Conservation (phyloP, 2,113 vertebrate species). For the Alosa alosa region DNA sequence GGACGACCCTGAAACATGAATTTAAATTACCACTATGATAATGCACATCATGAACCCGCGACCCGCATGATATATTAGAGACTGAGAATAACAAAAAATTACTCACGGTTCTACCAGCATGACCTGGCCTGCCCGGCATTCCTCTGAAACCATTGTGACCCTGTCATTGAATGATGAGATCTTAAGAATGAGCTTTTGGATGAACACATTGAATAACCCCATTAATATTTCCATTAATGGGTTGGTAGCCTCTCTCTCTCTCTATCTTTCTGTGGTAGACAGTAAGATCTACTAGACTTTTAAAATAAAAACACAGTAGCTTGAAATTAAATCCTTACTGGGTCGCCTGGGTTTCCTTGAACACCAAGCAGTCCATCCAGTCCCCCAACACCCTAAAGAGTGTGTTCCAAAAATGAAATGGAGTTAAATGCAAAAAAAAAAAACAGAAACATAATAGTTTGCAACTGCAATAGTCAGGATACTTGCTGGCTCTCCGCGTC, state of each 20-base stretch:
- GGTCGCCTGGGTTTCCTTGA: constrained; percentile 72
- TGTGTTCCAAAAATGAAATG: constrained; percentile 18
- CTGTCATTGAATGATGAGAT: constrained; percentile 45
- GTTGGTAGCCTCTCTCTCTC: neutral
- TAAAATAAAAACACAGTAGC: neutral
- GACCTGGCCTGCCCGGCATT: constrained; percentile 55
- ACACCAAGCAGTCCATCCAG: constrained; percentile 74
- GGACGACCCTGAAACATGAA: constrained; percentile 55
- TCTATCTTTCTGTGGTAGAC: neutral
- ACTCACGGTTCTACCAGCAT: constrained; percentile 61
- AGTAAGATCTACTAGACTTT: neutral
- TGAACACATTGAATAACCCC: neutral
- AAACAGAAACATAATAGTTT: neutral
- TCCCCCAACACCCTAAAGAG: constrained; percentile 62
- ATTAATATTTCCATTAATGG: neutral
- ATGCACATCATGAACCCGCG: neutral
- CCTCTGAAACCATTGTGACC: constrained; percentile 65
- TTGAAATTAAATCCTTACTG: constrained; percentile 51
- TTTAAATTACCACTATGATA: neutral
- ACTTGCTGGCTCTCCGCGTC: constrained; percentile 65
- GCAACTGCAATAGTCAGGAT: constrained; percentile 34
- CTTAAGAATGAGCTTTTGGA: neutral
- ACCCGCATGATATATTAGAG: neutral
- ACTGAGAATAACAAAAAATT: neutral
- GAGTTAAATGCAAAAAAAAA: neutral